Base-by-base conservation (phyloP, 2,113 vertebrate genomes). In the Triplophysa rosa region DNA sequence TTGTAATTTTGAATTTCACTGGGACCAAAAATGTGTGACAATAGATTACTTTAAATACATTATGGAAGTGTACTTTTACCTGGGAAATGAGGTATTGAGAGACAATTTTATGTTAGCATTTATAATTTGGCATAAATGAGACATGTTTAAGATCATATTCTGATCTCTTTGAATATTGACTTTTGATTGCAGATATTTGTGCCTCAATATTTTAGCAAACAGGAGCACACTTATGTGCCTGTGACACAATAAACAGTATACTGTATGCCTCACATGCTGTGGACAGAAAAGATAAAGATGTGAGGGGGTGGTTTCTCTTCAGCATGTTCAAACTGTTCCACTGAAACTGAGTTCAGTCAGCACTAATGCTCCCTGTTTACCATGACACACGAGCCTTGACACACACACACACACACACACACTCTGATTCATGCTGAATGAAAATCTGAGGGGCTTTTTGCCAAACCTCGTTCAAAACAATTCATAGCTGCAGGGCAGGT, bases 321-420 rank as follows among this genome's bases (percentile, higher is more conserved):
- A 76, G 26, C 73, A 21, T 65, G 73, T 76, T 65, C 73, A 76
- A 62, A 76, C 73, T 33, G 17, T 21, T 76, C 17, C 42, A 54
- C 17, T 23, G 61, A 76, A 54, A 65, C 62, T 37, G 37, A 21
- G 26, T 72, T 72, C 54, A 72, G 29, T 59, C 29, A 56, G 33
- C 56, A 26, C 54, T 59, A 29, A n/a, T 37, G 49, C 67, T 69
- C 24, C 47, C 4, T 56, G 24, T 56, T 52, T 52, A 52, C 14
- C 13, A 52, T 17, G 17, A 52, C 21, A 68, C 66, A 21, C 21
- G 66, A 68, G 21, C 42, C 17, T 56, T 37, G 26, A 14, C 4
- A 5, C 21, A 14, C 14, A 23, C 37, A 40, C 47, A 3, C 47
- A 67, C 69, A 74, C 58, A 69, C 66, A 42, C 33, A 68, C 24